Base-by-base conservation (phyloP, 1,140 invertebrate species). In the Drosophila nasuta region DNA sequence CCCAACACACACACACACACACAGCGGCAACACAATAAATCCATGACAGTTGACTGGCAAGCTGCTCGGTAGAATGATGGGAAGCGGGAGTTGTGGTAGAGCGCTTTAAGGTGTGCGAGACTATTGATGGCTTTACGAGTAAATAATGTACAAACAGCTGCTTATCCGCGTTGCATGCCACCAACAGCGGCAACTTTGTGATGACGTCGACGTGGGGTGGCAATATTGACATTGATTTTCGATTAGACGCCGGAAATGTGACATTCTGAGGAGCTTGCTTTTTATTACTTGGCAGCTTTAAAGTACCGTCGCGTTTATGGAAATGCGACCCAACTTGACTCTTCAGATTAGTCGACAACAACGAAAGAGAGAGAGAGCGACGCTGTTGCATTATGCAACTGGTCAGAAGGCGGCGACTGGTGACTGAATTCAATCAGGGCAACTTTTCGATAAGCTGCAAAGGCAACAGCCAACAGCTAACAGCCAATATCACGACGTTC, bases 141-240 rank as follows among this genome's bases (percentile, higher is more conserved):
- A 89, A 89, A 89, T 89, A 89, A 89, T 89, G 86, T 89, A 89
- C 86, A 89, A 89, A 89, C 85, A 89, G 81, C 85, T 89, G 85
- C 85, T 89, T 85, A 85, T 89, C 75, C 85, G 62, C 81, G 54
- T 75, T 69, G 75, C 66, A 73, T 63, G 60, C 66, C 59, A 48
- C 33, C 54, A 65, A 33, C 13, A 25, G 8, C 1, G 38, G 20
- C 10, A 10, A 41, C 17, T 17, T 38, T 5, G 33, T 33, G 28
- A 13, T 43, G 11, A 8, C 45, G 6, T 25, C 1, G 2, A 35
- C 17, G 1, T 25, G 38, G 54, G 17, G 13, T 7, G 41, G 54
- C 41, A 11, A 63, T 59, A 76, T 65, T 81, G 85, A 68, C 85
- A 89, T 89, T 89, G 85, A 89, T 81, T 89, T 89, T 89, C 85